Base-by-base conservation (phyloP, 2,113 vertebrate species). In the Cryptomyrus ogoouensis region DNA sequence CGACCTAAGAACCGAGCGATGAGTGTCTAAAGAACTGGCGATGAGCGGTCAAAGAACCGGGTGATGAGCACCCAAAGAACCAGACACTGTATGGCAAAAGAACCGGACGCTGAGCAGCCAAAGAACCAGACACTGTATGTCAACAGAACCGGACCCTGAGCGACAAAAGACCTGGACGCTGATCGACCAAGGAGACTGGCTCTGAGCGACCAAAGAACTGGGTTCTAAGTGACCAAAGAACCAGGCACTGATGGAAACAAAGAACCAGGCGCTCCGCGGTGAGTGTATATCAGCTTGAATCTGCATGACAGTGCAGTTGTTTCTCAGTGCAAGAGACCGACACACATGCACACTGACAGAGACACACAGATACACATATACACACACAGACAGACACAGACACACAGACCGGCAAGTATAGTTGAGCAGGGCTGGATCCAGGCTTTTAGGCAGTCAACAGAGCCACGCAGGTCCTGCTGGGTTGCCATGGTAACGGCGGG, bases 391-490 rank as follows among this genome's bases (percentile, higher is more conserved):
- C 13, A 89, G 42, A 58, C 87, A 91, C 90, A 86, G 87, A 77
- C 49, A 62, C 87, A 62, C 58, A 86, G 44, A 44, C 53, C 52
- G 27, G 50, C 86, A 90, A 89, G 92, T 91, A 91, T 91, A 91
- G 90, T 91, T 89, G 91, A 89, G 47, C 70, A 89, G 62, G 83
- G 85, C 88, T 95, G 49, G 74, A 93, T 74, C 66, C 85, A 83
- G 92, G 88, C 87, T 91, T 88, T 90, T 49, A 53, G 49, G 24
- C 85, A 87, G 85, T 53, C 85, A 87, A 53, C 85, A 87, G 47
- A 49, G 84, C 47, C n/a, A 52, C 7, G 3, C n/a, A 53, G 85
- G 85, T 52, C 27, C 24, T 52, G 85, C 47, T 31, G 85, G 50
- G 85, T 87, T 87, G 50, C 85, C 31, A 87, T 87, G 49, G 85